Base-by-base conservation (phyloP, 2,113 vertebrate genomes). In the Ceratotherium simum region DNA sequence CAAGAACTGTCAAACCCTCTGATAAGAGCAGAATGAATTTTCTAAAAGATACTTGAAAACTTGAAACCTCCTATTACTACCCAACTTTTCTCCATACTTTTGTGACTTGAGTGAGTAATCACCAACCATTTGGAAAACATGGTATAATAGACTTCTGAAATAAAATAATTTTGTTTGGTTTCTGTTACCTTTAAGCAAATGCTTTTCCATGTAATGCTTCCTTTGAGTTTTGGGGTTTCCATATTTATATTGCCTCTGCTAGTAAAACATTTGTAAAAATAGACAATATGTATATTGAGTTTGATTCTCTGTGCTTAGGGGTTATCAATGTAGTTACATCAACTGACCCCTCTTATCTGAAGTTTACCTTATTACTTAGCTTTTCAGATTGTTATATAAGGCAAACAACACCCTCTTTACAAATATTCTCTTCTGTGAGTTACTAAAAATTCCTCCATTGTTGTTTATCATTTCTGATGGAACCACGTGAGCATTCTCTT, bases 371-470 rank as follows among this genome's bases (percentile, higher is more conserved):
- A 64, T 76, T 86, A 93, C 21, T 20, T 91, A 76, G 6, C 21
- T 48, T 60, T 96, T 81, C 23, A 73, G 73, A 82, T 62, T 33
- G 54, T 42, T 78, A 54, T 72, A 51, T 58, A 84, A 51, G 12
- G 17, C 27, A 72, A 64, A 51, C 27, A 93, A 60, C 2, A 70
- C 21, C 10, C 18, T 2, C 1, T 79, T 36, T 83, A 51, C 31
- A 76, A 92, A 51, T 92, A 94, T 42, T 73, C 54, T 92, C 9
- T 87, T 92, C 9, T 87, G 70, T 76, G 14, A 76, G 73, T 83
- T 60, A 60, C 46, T 93, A 73, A 51, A n/a, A 88, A 73, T 51
- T 65, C 12, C 70, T 85, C 31, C 31, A 42, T 87, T 42, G 7
- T 58, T 58, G 5, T 48, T 86, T 33, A 29, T 42, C 56, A 90